phyloP scores from a whole-genome alignment of 2,113 vertebrate species.

The Aphelocoma coerulescens region DNA sequence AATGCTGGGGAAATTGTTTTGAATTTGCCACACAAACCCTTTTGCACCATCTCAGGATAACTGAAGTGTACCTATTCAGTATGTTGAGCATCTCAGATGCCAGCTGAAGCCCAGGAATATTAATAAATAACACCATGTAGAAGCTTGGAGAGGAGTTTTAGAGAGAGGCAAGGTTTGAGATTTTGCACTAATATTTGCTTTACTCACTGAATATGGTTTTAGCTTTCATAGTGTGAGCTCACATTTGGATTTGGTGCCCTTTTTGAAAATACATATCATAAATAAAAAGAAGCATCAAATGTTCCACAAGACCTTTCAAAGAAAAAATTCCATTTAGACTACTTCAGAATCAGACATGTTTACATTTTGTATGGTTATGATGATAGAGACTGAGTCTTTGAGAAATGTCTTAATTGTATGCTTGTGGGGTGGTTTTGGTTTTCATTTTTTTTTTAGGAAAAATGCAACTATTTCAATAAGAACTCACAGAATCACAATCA shows the following conservation, averaged over 20 bases:
- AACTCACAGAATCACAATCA: background rate
- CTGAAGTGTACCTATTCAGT: background rate
- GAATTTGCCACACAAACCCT: accelerated
- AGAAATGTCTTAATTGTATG: background rate
- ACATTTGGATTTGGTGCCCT: background rate
- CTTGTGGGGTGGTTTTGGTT: background rate
- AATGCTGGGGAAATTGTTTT: background rate
- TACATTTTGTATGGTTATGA: background rate
- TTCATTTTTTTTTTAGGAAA: background rate
- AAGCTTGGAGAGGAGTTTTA: background rate
- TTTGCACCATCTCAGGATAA: background rate
- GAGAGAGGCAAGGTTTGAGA: background rate
- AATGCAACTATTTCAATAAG: background rate
- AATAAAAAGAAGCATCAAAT: background rate
- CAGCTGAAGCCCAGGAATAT: background rate
- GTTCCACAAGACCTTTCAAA: background rate
- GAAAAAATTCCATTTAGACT: background rate
- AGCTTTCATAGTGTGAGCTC: background rate
- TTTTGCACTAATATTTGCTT: background rate
- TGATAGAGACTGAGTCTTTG: background rate
- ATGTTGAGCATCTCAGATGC: background rate
- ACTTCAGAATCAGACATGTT: background rate
- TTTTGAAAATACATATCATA: background rate
- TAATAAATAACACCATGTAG: background rate
- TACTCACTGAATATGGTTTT: background rate